Conservation (phyloP, 2,888 invertebrate genomes). For the Elysia crispata region DNA sequence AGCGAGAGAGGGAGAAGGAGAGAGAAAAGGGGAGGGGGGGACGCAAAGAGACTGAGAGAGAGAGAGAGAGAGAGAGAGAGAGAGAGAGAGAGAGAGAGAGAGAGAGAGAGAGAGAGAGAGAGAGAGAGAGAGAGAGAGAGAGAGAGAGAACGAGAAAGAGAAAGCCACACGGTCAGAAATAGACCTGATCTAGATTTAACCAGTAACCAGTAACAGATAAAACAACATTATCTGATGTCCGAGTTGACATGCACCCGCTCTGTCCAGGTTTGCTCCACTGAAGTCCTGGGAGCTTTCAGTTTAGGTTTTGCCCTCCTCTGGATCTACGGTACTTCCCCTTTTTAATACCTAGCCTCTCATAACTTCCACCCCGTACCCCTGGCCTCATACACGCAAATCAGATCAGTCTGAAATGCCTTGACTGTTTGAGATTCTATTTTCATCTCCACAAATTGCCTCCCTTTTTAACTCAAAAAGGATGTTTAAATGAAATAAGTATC, state of each 20-base stretch:
- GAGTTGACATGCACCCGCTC: not conserved
- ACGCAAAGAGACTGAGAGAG: not conserved
- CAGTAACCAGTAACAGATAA: too few species aligned
- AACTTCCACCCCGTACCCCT: too few species aligned
- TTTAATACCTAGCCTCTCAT: too few species aligned
- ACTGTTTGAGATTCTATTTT: too few species aligned
- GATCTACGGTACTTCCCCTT: too few species aligned
- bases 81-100: constrained; percentile 3
- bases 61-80: not conserved
- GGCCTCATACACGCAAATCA: too few species aligned
- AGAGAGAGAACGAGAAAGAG: not conserved
- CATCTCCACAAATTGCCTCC: too few species aligned
- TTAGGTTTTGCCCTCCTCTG: not conserved
- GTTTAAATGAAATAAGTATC: too few species aligned
- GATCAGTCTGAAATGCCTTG: too few species aligned
- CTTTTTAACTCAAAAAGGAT: too few species aligned
- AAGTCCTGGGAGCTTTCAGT: not conserved
- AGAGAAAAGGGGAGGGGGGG: not conserved
- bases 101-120: not conserved
- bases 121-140: not conserved
- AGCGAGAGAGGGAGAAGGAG: not conserved
- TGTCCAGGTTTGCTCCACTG: not conserved
- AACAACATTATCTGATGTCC: not conserved
- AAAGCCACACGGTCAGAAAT: too few species aligned
- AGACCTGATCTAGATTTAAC: too few species aligned